Base-by-base conservation (phyloP, 2,113 vertebrate species). In the Romanogobio albipinnatus region DNA sequence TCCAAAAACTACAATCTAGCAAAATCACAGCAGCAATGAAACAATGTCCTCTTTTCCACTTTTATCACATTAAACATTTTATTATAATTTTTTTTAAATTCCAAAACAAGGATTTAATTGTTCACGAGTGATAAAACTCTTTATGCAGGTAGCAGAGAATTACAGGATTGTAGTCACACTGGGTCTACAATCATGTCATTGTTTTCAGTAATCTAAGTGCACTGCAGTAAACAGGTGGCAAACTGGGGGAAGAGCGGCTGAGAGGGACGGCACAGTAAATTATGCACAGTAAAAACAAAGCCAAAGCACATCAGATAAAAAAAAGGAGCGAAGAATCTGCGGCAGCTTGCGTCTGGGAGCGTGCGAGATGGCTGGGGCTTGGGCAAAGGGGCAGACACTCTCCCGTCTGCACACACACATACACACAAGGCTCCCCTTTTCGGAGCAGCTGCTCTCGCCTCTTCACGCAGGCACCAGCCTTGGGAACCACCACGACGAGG, bases 211-310 rank as follows among this genome's bases (percentile, higher is more conserved):
- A 92, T 91, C 88, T 88, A 76, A 58, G 83, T 80, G 87, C 51
- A 87, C 90, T 88, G 83, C 90, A 71, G 77, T 92, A 93, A 94
- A 94, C 92, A 94, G 94, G 92, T 94, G 93, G 92, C 92, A 90
- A 91, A 93, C 87, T 94, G 92, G 91, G 91, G 49, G 86, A 86
- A n/a, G 64, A 83, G 66, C 47, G 66, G 83, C 84, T 68, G 64
- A 49, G 88, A 88, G 83, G 88, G 86, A 89, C 45, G 84, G 82
- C 92, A 92, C 91, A 92, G 92, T 92, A 93, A 94, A 94, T 94
- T 94, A 95, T 94, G 93, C 94, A 94, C 90, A 92, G 91, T 89
- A 91, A 95, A 94, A 94, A 94, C 93, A 95, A 94, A 92, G 89
- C 90, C 91, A 91, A 92, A 92, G 93, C 90, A 90, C 81, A 78